These are phyloP conservation scores for Brachionus rubens DNA, from an alignment of 1,140 invertebrate species.

Conservation along the genomic window DNA sequence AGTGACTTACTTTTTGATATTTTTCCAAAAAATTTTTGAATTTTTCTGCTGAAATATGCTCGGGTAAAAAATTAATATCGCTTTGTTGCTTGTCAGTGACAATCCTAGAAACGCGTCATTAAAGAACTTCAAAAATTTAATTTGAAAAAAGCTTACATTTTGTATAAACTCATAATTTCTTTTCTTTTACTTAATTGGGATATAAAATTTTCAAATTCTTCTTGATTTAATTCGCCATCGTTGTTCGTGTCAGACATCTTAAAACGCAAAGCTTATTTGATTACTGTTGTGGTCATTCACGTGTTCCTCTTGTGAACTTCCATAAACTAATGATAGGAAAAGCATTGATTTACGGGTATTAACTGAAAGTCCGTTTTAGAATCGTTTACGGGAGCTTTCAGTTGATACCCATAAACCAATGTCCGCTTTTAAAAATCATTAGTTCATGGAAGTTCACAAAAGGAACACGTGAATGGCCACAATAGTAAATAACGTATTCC, in stretches of 20 bases:
- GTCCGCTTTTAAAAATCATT: too few relatives aligned
- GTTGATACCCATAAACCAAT: too few relatives aligned
- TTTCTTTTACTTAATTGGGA: neutral
- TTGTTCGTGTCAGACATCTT: constrained; percentile 35
- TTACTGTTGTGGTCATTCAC: too few relatives aligned
- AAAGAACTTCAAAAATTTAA: neutral
- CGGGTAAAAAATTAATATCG: constrained; percentile 6
- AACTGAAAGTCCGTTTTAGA: too few relatives aligned
- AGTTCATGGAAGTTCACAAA: too few relatives aligned
- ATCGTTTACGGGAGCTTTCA: too few relatives aligned
- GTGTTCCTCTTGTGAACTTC: too few relatives aligned
- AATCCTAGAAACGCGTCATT: neutral
- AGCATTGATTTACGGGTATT: too few relatives aligned
- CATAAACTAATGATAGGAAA: too few relatives aligned
- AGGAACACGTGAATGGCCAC: too few relatives aligned
- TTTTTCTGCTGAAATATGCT: neutral
- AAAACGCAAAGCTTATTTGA: too few relatives aligned
- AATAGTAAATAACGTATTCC: too few relatives aligned
- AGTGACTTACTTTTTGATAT: constrained; percentile 47
- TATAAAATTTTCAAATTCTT: constrained; percentile 31
- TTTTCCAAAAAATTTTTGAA: constrained; percentile 27
- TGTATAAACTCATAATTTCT: constrained; percentile 29
- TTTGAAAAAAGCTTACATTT: neutral
- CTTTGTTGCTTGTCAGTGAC: neutral
- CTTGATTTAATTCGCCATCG: constrained; percentile 12